A percentile compares a stretch with the other conserved stretches of the same genome.
Evolutionary conservation across 1,140 invertebrate species (phyloP).

Genomic region (Ostrea denselamellosa): DNA sequence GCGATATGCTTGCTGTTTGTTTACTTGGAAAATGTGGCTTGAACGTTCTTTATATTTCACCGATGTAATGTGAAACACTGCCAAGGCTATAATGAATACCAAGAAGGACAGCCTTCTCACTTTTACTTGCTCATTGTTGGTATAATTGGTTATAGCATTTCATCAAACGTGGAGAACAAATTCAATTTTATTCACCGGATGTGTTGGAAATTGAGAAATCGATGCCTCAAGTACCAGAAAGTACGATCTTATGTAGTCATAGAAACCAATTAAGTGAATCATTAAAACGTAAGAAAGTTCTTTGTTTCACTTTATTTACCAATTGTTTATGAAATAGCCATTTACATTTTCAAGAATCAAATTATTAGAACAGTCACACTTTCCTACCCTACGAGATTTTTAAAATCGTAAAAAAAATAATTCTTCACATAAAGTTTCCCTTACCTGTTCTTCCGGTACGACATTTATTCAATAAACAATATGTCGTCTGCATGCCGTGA

Average conservation of each 20-base stretch:
- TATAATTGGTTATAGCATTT: not conserved
- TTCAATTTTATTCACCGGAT: constrained; percentile 30
- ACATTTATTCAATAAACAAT: constrained; percentile 34
- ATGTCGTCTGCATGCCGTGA: constrained; percentile 38
- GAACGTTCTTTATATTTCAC: not conserved
- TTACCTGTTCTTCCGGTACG: constrained; percentile 1
- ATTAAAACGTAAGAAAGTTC: not conserved
- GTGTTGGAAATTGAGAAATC: constrained; percentile 38
- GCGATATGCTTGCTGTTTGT: not conserved
- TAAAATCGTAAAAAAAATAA: too few relatives aligned
- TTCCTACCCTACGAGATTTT: too few relatives aligned
- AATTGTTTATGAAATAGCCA: not conserved
- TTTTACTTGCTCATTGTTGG: not conserved
- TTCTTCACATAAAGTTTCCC: not conserved
- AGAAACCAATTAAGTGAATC: constrained; percentile 30
- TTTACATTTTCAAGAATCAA: too few relatives aligned
- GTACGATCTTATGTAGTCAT: constrained; percentile 25
- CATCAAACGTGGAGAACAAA: constrained; percentile 24
- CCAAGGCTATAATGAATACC: not conserved
- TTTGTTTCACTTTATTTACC: constrained; percentile 7
- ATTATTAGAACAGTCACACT: too few relatives aligned
- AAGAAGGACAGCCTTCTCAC: not conserved
- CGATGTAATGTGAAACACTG: not conserved
- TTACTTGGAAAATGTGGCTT: not conserved
- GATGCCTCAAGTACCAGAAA: constrained; percentile 3